These are phyloP conservation scores for Poecilia picta DNA, from an alignment of 2,797 vertebrate genomes.

Conservation along the genomic window DNA sequence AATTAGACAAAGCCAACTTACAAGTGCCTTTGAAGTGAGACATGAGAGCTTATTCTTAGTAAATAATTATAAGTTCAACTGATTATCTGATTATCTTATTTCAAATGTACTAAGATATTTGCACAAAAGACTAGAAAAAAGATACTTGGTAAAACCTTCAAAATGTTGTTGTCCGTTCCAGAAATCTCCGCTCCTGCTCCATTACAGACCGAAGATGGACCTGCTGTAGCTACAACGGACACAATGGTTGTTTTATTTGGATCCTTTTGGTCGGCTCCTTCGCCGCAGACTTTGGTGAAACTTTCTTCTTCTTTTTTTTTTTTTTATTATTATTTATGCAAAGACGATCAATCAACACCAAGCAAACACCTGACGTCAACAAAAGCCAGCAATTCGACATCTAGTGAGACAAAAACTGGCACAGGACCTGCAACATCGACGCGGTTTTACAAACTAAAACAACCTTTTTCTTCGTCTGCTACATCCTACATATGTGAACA, in stretches of 20 bases:
- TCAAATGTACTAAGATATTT: too few relatives aligned
- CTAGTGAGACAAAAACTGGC: slow-evolving; percentile 52
- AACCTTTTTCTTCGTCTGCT: slow-evolving; percentile 69
- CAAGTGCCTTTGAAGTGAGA: too few relatives aligned
- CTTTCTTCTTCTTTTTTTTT: not conserved
- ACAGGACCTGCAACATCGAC: slow-evolving; percentile 79
- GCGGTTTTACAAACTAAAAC: slow-evolving; percentile 70
- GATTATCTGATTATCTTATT: too few relatives aligned
- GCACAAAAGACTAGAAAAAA: too few relatives aligned
- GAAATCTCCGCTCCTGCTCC: slow-evolving; percentile 99
- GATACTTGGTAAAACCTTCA: not conserved
- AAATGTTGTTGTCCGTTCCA: slow-evolving; percentile 67
- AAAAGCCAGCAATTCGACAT: slow-evolving; percentile 76
- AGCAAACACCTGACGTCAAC: slow-evolving; percentile 73
- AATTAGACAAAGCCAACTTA: too few relatives aligned
- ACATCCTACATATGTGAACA: slow-evolving; percentile 84
- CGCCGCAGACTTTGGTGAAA: slow-evolving; percentile 77
- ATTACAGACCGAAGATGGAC: slow-evolving; percentile 99
- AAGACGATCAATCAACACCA: slow-evolving; percentile 87
- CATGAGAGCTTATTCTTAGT: too few relatives aligned
- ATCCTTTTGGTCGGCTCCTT: slow-evolving; percentile 67
- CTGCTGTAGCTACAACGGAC: slow-evolving; percentile 90
- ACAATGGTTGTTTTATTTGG: slow-evolving; percentile 57
- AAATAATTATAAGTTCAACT: too few relatives aligned
- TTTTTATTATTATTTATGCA: slow-evolving; percentile 85